phyloP scores from a whole-genome alignment of 1,140 invertebrate genomes.

The Cataglyphis hispanica region DNA sequence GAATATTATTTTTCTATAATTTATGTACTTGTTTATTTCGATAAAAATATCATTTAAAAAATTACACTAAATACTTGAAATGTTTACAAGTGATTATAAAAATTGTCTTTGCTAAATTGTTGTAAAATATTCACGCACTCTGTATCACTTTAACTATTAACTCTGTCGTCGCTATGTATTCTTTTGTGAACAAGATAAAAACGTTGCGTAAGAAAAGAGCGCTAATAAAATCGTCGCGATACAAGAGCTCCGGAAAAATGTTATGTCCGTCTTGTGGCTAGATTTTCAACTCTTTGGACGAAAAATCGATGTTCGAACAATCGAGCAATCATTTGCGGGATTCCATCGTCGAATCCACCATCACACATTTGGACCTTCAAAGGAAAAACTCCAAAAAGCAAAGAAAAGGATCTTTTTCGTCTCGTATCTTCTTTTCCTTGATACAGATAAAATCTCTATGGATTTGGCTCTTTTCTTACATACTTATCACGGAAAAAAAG shows the following conservation, averaged over 20 bases:
- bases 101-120: background rate
- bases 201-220: background rate
- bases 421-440: background rate
- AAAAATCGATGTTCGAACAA: conserved; percentile 44
- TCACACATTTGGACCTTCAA: conserved; percentile 34
- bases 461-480: background rate
- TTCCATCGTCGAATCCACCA: conserved; percentile 7
- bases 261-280: conserved; percentile 24
- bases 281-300: conserved; percentile 24
- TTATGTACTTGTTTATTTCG: background rate
- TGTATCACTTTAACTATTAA: conserved; percentile 9
- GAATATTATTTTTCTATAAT: background rate
- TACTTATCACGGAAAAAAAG: too few relatives aligned
- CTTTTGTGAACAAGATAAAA: conserved; percentile 25
- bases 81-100: background rate
- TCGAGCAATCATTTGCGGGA: background rate
- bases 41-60: conserved; percentile 6
- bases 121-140: conserved; percentile 17
- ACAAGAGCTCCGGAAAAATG: conserved; percentile 20
- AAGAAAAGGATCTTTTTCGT: background rate
- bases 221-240: conserved; percentile 30
- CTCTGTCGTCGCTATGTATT: background rate
- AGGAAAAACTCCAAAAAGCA: too few relatives aligned
- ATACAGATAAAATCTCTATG: conserved; percentile 34
- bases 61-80: background rate